phyloP scores from a whole-genome alignment of 1,140 invertebrate species.

The Sinella curviseta region DNA sequence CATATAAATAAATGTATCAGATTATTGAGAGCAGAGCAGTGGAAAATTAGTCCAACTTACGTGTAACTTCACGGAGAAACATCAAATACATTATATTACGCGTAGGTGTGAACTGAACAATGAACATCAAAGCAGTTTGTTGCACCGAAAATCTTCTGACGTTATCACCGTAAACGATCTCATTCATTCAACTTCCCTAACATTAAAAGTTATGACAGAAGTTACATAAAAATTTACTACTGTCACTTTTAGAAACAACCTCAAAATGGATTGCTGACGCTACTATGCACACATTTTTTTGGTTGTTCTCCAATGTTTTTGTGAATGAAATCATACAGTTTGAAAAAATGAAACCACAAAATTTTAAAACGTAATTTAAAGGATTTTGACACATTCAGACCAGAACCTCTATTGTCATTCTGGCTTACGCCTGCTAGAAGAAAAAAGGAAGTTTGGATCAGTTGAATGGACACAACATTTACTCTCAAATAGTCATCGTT shows the following conservation, averaged over 20 bases:
- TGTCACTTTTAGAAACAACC: too few species aligned
- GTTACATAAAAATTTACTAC: not conserved
- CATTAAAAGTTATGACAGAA: not conserved
- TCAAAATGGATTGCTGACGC: too few species aligned
- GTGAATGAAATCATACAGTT: not conserved
- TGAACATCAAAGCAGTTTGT: not conserved
- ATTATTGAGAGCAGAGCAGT: conserved; percentile 23
- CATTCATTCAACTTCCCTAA: not conserved
- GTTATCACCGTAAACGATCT: too few species aligned
- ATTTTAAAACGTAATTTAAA: not conserved
- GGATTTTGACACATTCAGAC: conserved; percentile 10
- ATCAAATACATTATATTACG: not conserved
- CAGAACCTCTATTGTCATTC: not conserved
- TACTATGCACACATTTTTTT: too few species aligned
- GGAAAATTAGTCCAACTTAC: conserved; percentile 19
- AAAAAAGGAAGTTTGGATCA: not conserved
- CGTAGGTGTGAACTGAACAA: not conserved
- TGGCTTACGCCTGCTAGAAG: not conserved
- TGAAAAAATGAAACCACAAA: not conserved
- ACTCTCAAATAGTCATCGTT: too few species aligned
- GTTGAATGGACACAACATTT: not conserved
- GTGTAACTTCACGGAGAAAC: not conserved
- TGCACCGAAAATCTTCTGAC: not conserved
- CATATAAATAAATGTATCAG: conserved; percentile 19
- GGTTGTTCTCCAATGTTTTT: too few species aligned